Evolutionary conservation across 1,140 invertebrate genomes (phyloP).

Genomic region (Antheraea mylitta): DNA sequence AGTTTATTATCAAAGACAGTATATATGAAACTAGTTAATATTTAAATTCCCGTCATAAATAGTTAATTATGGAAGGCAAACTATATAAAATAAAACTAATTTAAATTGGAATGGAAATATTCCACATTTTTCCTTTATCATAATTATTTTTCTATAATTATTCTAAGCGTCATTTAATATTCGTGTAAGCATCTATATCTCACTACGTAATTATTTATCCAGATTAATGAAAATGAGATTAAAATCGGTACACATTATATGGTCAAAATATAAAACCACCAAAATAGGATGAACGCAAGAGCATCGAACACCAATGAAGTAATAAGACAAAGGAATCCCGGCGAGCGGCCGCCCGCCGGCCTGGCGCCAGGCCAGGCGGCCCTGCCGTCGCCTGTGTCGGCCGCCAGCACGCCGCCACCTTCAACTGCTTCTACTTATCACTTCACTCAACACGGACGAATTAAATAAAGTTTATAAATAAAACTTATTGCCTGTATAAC

Average conservation of each 20-base stretch:
- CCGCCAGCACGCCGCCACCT: slow-evolving; percentile 64
- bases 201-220: too few species aligned
- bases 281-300: background rate
- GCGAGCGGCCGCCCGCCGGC: slow-evolving; percentile 71
- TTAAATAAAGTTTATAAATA: background rate
- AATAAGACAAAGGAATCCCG: slow-evolving; percentile 77
- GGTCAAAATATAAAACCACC: background rate
- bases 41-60: too few species aligned
- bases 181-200: too few species aligned
- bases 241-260: background rate
- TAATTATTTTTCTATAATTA: too few species aligned
- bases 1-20: background rate
- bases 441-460: background rate
- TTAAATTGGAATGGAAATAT: too few species aligned
- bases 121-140: too few species aligned
- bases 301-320: slow-evolving; percentile 25
- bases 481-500: background rate
- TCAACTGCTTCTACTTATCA: slow-evolving; percentile 2
- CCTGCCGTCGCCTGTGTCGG: slow-evolving; percentile 66
- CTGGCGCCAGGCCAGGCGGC: slow-evolving; percentile 75
- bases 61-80: too few species aligned
- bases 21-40: too few species aligned
- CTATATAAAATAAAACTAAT: too few species aligned
- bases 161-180: too few species aligned
- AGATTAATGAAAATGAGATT: background rate